Evolutionary conservation across 2,888 invertebrate genomes (phyloP).

Genomic region (Alloplasta piceator): DNA sequence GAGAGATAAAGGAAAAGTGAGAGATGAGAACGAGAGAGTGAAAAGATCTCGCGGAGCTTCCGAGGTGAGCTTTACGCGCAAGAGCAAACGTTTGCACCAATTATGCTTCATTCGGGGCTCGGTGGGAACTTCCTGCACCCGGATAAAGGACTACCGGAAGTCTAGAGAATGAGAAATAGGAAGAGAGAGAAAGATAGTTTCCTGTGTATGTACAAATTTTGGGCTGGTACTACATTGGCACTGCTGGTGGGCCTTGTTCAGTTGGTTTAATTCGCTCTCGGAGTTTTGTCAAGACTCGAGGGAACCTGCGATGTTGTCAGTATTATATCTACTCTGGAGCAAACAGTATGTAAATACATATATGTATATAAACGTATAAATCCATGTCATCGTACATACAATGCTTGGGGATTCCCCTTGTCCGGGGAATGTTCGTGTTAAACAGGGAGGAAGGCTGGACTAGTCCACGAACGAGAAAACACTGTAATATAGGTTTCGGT

Average conservation of each 20-base stretch:
- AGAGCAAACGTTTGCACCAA: slow-evolving; percentile 51
- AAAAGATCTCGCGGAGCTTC: slow-evolving; percentile 4
- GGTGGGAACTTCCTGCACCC: slow-evolving; percentile 55
- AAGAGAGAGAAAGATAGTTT: slow-evolving; percentile 13
- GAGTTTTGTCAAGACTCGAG: slow-evolving; percentile 60
- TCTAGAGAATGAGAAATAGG: slow-evolving; percentile 28
- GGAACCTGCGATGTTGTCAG: not conserved
- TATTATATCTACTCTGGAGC: too few species aligned
- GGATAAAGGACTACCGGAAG: slow-evolving; percentile 58
- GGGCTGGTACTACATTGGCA: slow-evolving; percentile 15
- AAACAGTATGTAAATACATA: not conserved
- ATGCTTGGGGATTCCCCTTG: too few species aligned
- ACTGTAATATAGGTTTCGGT: too few species aligned
- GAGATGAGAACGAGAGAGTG: slow-evolving; percentile 2
- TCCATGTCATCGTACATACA: too few species aligned
- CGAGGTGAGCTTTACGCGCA: slow-evolving; percentile 26
- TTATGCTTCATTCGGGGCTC: slow-evolving; percentile 60
- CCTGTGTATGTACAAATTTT: slow-evolving; percentile 7
- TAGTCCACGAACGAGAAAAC: too few species aligned
- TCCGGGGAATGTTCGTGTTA: too few species aligned
- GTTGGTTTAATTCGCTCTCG: slow-evolving; percentile 55
- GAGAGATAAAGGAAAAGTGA: slow-evolving; percentile 10
- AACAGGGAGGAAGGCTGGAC: too few species aligned
- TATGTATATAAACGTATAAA: too few species aligned
- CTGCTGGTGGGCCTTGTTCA: slow-evolving; percentile 25